Base-by-base conservation (phyloP, 2,113 vertebrate species). In the Apodemus sylvaticus region DNA sequence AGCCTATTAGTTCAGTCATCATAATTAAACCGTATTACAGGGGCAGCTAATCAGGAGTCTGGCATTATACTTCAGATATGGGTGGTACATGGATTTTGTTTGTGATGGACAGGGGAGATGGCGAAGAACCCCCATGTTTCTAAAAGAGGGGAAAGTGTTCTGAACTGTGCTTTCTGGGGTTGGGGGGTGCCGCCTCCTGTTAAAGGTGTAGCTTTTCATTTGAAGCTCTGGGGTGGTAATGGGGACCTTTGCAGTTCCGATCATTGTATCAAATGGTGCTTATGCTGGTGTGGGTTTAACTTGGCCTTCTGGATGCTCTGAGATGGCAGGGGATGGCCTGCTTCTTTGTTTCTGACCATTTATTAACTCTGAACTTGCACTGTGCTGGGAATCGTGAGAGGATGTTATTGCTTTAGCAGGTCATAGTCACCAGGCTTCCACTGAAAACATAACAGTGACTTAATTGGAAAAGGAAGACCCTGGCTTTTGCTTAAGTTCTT, bases 1-100 rank as follows among this genome's bases (percentile, higher is more conserved):
- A 98, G 98, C 98, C 98, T 98, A 97, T 99, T 99, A 98, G 98
- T 98, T 98, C 98, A 98, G 98, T 98, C 97, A 98, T 98, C 98
- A 98, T 99, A 99, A 98, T 99, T 98, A 99, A 99, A 98, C 97
- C 97, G 71, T 98, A 98, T 98, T 98, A 98, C 95, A 98, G 98
- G 98, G 98, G 97, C 98, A 98, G 98, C 36, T 62, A 98, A 98
- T 98, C 97, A 98, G 98, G 97, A 97, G 96, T 97, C 98, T 97
- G 97, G 98, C 91, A 45, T 98, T 98, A 94, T 97, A 48, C 96
- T 98, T 97, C 98, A 97, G 88, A 96, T 98, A 96, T 1, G 91
- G 95, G 77, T 97, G 97, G 93, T 95, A 89, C 95, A 91, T 64
- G 86, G 96, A 66, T 93, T 90, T 93, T 76, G 91, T 97, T 90